phyloP scores from a whole-genome alignment of 2,888 invertebrate species.

The Aporophyla nigra region DNA sequence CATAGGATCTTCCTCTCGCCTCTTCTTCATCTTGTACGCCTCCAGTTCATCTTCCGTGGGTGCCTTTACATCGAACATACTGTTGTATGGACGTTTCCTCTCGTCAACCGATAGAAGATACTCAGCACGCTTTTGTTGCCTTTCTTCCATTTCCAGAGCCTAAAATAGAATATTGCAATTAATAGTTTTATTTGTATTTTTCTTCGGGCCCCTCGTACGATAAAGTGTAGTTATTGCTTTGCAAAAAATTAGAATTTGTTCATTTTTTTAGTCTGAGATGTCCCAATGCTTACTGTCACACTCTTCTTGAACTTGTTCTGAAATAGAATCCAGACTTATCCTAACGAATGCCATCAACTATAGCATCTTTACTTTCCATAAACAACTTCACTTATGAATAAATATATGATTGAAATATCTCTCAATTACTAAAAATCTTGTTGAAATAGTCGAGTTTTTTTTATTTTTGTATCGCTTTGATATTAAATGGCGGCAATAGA shows the following conservation, averaged over 20 bases:
- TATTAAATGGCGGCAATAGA: too few species aligned
- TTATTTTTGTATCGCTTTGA: too few species aligned
- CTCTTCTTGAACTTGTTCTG: not conserved
- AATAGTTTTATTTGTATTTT: not conserved
- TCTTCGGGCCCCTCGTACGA: not conserved
- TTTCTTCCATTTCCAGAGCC: conserved; percentile 93
- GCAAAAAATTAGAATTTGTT: not conserved
- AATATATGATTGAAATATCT: too few species aligned
- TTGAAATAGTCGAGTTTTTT: too few species aligned
- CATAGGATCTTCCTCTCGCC: conserved; percentile 98
- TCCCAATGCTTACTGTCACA: not conserved
- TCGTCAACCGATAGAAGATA: conserved; percentile 94
- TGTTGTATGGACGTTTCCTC: conserved; percentile 98
- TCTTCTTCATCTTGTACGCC: conserved; percentile 96
- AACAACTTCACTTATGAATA: too few species aligned
- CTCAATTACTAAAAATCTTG: too few species aligned
- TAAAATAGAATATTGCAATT: conserved; percentile 63
- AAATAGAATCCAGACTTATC: not conserved
- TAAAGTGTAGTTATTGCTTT: not conserved
- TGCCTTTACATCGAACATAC: conserved; percentile 95
- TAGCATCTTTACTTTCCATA: too few species aligned
- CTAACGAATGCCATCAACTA: too few species aligned
- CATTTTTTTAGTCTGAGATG: not conserved
- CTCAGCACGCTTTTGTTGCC: conserved; percentile 91
- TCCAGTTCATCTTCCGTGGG: conserved; percentile 98